Evolutionary conservation across 2,113 vertebrate genomes (phyloP), one percentile per base, ranked within the genome.

Genomic region (Corythoichthys haematopterus): DNA sequence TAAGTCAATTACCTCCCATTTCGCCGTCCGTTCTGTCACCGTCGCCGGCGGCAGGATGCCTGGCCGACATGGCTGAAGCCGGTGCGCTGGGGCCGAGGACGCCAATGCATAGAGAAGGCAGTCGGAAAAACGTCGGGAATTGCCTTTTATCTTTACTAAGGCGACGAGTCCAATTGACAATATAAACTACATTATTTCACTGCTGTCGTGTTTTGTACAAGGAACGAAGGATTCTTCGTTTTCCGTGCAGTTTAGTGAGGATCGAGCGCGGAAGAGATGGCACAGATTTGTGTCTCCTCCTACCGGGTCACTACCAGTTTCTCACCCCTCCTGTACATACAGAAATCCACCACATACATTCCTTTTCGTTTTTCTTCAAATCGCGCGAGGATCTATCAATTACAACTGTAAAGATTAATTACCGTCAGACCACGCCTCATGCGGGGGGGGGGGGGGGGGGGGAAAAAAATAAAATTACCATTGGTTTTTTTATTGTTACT

Each of bases 51-150:
- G 83, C 84, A 71, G 86, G 69, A 45, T 88, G 83, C 84, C 80
- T 84, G 71, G 80, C 88, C 87, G 92, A 91, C 92, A 93, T 93
- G 89, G 91, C 90, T 90, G 84, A 74, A 91, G 87, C 88, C 76
- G 75, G 81, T 88, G 88, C 79, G 77, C 84, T 82, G 89, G 79
- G 84, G 87, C 88, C 86, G 88, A 53, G 82, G 67, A 75, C 88
- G 81, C 88, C 88, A 73, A 77, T 86, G 81, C 92, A 92, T 93
- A 89, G 87, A 88, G 65, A 64, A 89, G 71, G 72, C 60, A 55
- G 82, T 81, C 55, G 40, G 51, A 77, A 71, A 63, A 48, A 67
- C 48, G 46, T 57, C 35, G 37, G 64, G 9, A 40, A 50, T 28
- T 13, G 55, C 33, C 55, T 8, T 33, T 33, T 46, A 12, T 33